Evolutionary conservation across 1,140 invertebrate species (phyloP).

Genomic region (Plectus sambesii): DNA sequence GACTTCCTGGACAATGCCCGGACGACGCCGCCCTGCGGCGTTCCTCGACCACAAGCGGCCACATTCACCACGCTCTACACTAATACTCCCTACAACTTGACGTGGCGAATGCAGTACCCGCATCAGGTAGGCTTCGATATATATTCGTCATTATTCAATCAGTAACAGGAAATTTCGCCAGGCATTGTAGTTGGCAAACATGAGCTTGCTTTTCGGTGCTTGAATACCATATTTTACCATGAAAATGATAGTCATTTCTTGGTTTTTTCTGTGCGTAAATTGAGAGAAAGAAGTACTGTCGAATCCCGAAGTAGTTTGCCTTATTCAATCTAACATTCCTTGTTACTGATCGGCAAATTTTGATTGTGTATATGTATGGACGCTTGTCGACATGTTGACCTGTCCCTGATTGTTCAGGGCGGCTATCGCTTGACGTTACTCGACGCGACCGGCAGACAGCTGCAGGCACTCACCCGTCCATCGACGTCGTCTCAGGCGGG

Average conservation of each 20-base stretch:
- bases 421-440: slow-evolving; percentile 71
- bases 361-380: no score
- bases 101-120: slow-evolving; percentile 85
- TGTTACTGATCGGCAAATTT: no score
- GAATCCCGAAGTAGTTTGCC: no score
- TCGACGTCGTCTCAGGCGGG: slow-evolving; percentile 8
- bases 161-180: no score
- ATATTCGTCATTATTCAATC: no score
- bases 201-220: no score
- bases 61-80: slow-evolving; percentile 65
- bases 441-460: slow-evolving; percentile 59
- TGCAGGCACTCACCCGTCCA: slow-evolving; percentile 30
- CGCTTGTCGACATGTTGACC: slow-evolving; percentile 7
- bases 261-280: no score
- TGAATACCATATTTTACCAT: no score
- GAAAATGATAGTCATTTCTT: no score
- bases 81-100: slow-evolving; percentile 71
- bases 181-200: no score
- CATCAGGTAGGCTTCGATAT: slow-evolving; percentile 66
- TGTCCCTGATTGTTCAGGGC: slow-evolving; percentile 17
- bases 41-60: slow-evolving; percentile 59
- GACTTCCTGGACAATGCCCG: slow-evolving; percentile 84
- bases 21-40: slow-evolving; percentile 79
- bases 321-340: no score
- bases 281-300: no score